Percentiles rank a stretch among this genome's conserved stretches.
Evolutionary conservation across 2,113 vertebrate genomes (phyloP).

Genomic region (Chelonoidis abingdonii): DNA sequence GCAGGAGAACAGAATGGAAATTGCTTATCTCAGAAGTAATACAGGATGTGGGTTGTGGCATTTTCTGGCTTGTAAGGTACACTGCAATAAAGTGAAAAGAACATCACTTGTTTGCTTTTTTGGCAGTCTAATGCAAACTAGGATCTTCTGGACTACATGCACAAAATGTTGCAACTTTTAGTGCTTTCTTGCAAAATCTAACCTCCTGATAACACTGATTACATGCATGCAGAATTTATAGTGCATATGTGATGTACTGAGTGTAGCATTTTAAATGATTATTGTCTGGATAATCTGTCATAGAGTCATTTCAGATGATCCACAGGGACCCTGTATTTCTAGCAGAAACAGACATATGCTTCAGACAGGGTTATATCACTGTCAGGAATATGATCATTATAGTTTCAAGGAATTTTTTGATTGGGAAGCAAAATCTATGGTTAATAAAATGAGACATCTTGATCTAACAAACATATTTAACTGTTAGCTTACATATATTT

Average conservation of each 20-base stretch:
- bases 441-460: background rate
- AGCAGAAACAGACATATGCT: background rate
- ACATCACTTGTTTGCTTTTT: background rate
- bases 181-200: background rate
- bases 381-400: background rate
- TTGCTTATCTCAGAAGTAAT: slow-evolving; percentile 20
- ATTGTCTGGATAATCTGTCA: background rate
- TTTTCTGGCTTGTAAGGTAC: background rate
- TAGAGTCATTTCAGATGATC: background rate
- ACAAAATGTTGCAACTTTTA: background rate
- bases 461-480: background rate
- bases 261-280: background rate
- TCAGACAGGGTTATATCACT: background rate
- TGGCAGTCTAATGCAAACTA: background rate
- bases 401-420: background rate
- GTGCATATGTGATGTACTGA: background rate
- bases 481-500: background rate
- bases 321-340: background rate
- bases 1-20: background rate
- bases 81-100: background rate
- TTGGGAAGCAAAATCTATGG: background rate
- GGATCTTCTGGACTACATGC: background rate
- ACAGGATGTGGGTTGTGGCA: background rate
- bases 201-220: background rate
- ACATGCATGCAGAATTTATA: background rate